Evolutionary conservation across 2,113 vertebrate genomes (phyloP), one percentile per base, ranked within the genome.

Genomic region (Crocuta crocuta): DNA sequence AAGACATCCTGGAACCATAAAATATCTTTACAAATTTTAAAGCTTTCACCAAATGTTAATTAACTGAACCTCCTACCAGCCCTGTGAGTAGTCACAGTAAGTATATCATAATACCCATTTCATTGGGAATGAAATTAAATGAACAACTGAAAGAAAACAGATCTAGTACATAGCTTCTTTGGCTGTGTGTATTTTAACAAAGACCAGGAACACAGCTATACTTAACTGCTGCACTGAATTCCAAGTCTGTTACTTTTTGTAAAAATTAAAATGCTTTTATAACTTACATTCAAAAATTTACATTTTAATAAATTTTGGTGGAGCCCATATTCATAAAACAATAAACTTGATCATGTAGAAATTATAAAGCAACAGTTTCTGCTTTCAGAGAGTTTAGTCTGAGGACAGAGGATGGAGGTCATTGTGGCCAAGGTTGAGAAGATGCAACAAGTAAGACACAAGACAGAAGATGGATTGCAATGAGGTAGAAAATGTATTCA

Each of bases 31-130:
- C 82, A 63, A 80, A 94, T 84, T 95, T 90, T 91, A 91, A 82
- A 90, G 70, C 48, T 71, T 92, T 97, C 31, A 48, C n/a, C 31
- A 92, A 96, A 81, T 88, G 92, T 78, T 97, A 96, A 95, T 97
- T 93, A 97, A 87, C 84, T 89, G n/a, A 88, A 80, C 55, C 79
- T 92, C 94, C 86, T 82, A 66, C 87, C 61, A 91, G 53, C 28
- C 43, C 43, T 90, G 65, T 48, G 50, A 85, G 50, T 53, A 66
- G 71, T 93, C 71, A 79, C 23, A 94, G 71, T 85, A 66, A 96
- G 43, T 74, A 43, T 74, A 70, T 83, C 63, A 92, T 65, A 82
- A 94, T 91, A 45, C 31, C 10, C 55, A 76, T 78, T 96, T 96
- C 93, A 82, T 78, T 24, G 45, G 35, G 81, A 97, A 89, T 79